Base-by-base conservation (phyloP, 2,888 invertebrate genomes). In the Rotaria macrura region DNA sequence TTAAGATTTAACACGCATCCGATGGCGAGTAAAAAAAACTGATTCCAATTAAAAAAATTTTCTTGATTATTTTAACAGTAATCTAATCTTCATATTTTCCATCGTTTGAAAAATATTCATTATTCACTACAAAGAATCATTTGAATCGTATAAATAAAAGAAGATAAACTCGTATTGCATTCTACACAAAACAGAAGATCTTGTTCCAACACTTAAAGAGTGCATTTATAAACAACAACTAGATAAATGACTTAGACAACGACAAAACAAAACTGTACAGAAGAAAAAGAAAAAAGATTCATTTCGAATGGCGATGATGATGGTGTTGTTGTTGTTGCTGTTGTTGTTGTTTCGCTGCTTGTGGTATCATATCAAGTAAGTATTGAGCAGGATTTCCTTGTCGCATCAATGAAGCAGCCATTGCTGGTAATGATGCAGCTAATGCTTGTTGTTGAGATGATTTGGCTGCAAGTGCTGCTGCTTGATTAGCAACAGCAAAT, bases 311-410 rank as follows among this genome's bases (percentile, higher is more conserved):
- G 20, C 65, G 65, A 65, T 65, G 65, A 65, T 65, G 57, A 57
- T 57, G 57, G 2, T 65, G 65, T 49, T 49, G 65, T 65, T 65
- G 65, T 34, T 65, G 65, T 20, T 65, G 57, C 14, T 65, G 57
- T 65, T 65, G 57, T 65, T 65, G 57, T 65, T 65, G n/a, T 65
- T 65, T 65, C 34, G 65, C 65, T 65, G 65, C 65, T 34, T 65
- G 65, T 34, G 65, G 65, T 65, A 65, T 65, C 65, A 65, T 65
- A 34, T 65, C 65, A 20, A 65, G 34, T 65, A 65, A 20, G 25
- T 65, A 65, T 34, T 65, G 65, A 65, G 65, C 65, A 14, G 65
- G 65, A 65, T 65, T 65, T 14, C 34, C 65, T 65, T 65, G 65
- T 20, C 65, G 65, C 65, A 65, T 65, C 10, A 65, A 65, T 29